Conservation (phyloP, 2,797 vertebrate species). For the Epinephelus awoara region DNA sequence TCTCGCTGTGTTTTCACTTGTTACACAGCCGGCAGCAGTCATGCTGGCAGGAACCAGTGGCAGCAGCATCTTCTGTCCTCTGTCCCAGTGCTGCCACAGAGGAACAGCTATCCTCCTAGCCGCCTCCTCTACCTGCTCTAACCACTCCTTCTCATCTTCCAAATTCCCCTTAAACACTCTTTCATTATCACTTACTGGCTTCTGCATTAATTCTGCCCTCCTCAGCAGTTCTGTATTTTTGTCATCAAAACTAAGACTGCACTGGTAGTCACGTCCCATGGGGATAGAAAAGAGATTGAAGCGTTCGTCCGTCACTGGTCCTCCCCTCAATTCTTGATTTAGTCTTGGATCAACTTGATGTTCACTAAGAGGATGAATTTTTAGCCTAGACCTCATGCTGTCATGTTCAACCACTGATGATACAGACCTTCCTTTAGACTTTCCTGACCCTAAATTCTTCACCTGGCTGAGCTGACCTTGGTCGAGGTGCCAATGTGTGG, state of each 20-base stretch:
- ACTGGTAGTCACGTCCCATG: neutral
- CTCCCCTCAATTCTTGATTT: conserved; percentile 10
- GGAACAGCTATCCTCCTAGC: conserved; percentile 84
- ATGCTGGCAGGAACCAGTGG: conserved; percentile 17
- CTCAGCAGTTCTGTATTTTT: conserved; percentile 33
- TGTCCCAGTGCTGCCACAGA: conserved; percentile 82
- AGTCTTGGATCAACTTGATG: neutral
- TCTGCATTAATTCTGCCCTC: conserved; percentile 23
- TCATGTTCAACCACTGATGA: neutral
- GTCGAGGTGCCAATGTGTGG: neutral
- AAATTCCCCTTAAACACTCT: conserved; percentile 56
- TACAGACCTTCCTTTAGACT: neutral
- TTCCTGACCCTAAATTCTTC: neutral
- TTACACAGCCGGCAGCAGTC: neutral
- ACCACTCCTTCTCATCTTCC: conserved; percentile 78
- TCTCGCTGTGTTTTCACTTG: neutral
- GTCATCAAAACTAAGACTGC: neutral
- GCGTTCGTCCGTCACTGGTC: neutral
- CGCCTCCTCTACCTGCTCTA: conserved; percentile 74
- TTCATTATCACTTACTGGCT: conserved; percentile 42
- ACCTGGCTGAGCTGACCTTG: neutral
- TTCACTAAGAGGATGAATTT: neutral
- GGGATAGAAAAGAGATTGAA: neutral
- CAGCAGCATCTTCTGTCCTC: conserved; percentile 41
- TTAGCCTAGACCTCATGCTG: neutral